These are phyloP conservation scores for Salvelinus sp. DNA, from an alignment of 2,113 vertebrate species.

Conservation along the genomic window DNA sequence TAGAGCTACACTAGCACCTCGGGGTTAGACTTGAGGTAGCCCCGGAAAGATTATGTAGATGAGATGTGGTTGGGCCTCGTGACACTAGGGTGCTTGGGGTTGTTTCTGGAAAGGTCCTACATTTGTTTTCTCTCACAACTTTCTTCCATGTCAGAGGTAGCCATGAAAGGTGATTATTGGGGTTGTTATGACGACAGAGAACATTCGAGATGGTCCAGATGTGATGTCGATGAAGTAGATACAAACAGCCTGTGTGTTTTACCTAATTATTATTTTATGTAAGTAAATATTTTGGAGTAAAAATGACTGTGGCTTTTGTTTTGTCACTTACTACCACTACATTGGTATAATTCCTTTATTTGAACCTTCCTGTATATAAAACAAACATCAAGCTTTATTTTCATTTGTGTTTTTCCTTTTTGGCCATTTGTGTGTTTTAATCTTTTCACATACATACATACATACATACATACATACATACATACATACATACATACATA, in stretches of 20 bases:
- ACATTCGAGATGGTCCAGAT: slow-evolving; percentile 73
- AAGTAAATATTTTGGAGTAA: slow-evolving; percentile 85
- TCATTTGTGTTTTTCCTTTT: slow-evolving; percentile 89
- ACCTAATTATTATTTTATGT: slow-evolving; percentile 87
- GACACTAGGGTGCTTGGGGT: too few relatives aligned
- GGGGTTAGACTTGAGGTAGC: too few relatives aligned
- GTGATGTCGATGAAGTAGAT: slow-evolving; percentile 76
- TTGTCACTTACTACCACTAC: slow-evolving; percentile 93
- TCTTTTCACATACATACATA: slow-evolving; percentile 80
- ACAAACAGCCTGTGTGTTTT: slow-evolving; percentile 70
- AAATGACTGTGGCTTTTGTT: slow-evolving; percentile 93
- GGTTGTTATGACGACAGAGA: slow-evolving; percentile 85
- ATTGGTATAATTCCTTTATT: slow-evolving; percentile 98
- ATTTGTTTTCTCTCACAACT: slow-evolving; percentile 82
- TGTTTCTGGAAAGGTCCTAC: slow-evolving; percentile 4
- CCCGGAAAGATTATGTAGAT: too few relatives aligned
- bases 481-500: slow-evolving; percentile 55
- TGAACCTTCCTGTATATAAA: slow-evolving; percentile 77
- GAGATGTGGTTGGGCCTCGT: too few relatives aligned
- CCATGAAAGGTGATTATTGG: slow-evolving; percentile 74
- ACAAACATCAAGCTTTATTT: slow-evolving; percentile 90
- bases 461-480: slow-evolving; percentile 64
- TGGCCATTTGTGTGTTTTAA: slow-evolving; percentile 83
- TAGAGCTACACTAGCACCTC: too few relatives aligned
- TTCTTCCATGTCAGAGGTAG: slow-evolving; percentile 79